Base-by-base conservation (phyloP, 2,113 vertebrate genomes). In the Neotragus pygmaeus region DNA sequence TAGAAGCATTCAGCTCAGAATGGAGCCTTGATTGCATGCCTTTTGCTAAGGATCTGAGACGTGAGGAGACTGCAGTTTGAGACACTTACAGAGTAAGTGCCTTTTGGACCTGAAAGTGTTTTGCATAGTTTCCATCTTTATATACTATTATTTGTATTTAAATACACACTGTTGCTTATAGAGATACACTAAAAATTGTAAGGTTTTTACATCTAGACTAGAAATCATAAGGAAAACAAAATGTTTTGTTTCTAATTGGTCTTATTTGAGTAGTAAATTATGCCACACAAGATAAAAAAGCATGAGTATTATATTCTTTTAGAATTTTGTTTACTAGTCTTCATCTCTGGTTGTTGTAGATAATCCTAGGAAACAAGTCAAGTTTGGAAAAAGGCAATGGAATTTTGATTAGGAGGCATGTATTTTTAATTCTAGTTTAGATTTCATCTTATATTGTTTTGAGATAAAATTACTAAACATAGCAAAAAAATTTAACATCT, bases 51-150 rank as follows among this genome's bases (percentile, higher is more conserved):
- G 53, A 97, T 98, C 89, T 96, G 97, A 97, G 81, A 98, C 43
- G 36, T 98, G 98, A 98, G 98, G 97, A 98, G 98, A 98, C 97
- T 98, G 39, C 94, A 93, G 84, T 94, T 94, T 57, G 66, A 88
- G 97, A 45, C n/a, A 96, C 94, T 98, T 97, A 87, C 84, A 93
- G 49, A 91, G 33, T 4, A 82, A 94, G 92, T 84, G 93, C 75
- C 49, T 97, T 95, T 53, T 1, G 4, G 87, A 95, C 77, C 15
- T 21, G 25, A 94, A 82, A 53, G 77, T 97, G 91, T 86, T 62
- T 98, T 96, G 87, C 19, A 78, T 97, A 91, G 49, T 17, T 85
- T 98, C 77, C 30, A 21, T 62, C 73, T 90, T 93, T 88, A 75
- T 39, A 91, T 96, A 88, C 84, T 55, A 73, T 95, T 84, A 82